Base-by-base conservation (phyloP, 2,113 vertebrate species). In the Eurypyga helias region DNA sequence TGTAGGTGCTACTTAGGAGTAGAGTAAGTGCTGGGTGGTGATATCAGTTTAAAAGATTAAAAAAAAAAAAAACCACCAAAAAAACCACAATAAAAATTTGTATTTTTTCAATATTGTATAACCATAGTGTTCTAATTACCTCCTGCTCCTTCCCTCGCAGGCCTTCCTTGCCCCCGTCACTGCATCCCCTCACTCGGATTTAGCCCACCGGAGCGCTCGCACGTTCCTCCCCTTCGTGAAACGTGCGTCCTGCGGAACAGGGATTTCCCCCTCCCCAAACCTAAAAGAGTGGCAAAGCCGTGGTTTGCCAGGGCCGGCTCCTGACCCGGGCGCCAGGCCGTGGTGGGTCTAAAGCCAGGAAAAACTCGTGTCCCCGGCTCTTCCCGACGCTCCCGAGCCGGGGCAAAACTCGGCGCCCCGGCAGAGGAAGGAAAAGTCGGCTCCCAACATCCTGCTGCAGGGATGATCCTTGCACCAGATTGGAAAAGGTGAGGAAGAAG, bases 71-170 rank as follows among this genome's bases (percentile, higher is more conserved):
- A 14, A 11, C 11, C 45, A 7, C 3, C 6, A 28, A 17, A 71
- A 89, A 89, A 82, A 46, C 33, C 97, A 97, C 95, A 98, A 98
- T 97, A 97, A 98, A 98, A 98, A 97, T 98, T 85, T 98, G 97
- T 98, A 98, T 98, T 98, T 98, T 98, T 98, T 98, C 98, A 98
- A 98, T 98, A 98, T 98, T 97, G 96, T 97, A 98, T 95, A 95
- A 97, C 83, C 95, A 81, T 48, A 98, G 96, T 97, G 94, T 96
- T 97, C 83, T 98, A 97, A 97, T 98, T 97, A 85, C 96, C 97
- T 95, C 81, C 0, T 13, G 41, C 92, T 80, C 55, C 75, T 80
- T 87, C 75, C 91, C 41, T 12, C 41, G 10, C 91, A 80, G 78
- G 87, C 82, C 77, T 72, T 91, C 72, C 41, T 58, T 51, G n/a